Evolutionary conservation across 2,888 invertebrate genomes (phyloP).

Genomic region (Linyphia triangularis): DNA sequence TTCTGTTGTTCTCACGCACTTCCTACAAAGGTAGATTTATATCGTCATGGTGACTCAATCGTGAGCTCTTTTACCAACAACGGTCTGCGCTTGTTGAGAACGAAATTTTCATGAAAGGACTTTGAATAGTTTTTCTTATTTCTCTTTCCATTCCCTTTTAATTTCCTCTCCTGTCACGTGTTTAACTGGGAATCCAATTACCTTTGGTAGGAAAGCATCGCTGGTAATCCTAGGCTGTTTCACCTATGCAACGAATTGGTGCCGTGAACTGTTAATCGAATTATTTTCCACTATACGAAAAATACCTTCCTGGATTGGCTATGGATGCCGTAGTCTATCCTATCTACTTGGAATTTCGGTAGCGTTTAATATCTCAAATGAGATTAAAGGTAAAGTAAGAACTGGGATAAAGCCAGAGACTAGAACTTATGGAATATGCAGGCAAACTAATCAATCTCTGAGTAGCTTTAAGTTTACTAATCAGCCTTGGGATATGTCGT

Average conservation of each 20-base stretch:
- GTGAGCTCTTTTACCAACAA: neutral
- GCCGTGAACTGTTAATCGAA: neutral
- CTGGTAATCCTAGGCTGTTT: neutral
- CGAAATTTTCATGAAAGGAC: neutral
- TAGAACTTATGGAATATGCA: too few species aligned
- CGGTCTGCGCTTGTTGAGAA: neutral
- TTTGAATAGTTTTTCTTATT: neutral
- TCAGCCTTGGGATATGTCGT: too few species aligned
- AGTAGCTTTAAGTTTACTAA: too few species aligned
- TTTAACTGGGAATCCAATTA: neutral
- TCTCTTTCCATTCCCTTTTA: neutral
- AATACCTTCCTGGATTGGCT: too few species aligned
- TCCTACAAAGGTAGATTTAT: conserved; percentile 1
- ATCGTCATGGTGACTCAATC: neutral
- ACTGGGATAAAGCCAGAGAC: too few species aligned
- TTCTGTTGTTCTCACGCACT: conserved; percentile 17
- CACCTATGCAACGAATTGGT: neutral
- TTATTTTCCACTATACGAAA: neutral
- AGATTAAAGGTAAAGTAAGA: neutral
- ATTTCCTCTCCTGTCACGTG: neutral
- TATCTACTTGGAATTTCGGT: too few species aligned
- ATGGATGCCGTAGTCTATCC: neutral
- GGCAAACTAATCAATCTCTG: too few species aligned
- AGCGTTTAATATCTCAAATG: neutral
- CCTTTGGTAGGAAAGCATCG: neutral